Evolutionary conservation across 2,888 invertebrate genomes (phyloP).

Genomic region (Diaperis boleti): DNA sequence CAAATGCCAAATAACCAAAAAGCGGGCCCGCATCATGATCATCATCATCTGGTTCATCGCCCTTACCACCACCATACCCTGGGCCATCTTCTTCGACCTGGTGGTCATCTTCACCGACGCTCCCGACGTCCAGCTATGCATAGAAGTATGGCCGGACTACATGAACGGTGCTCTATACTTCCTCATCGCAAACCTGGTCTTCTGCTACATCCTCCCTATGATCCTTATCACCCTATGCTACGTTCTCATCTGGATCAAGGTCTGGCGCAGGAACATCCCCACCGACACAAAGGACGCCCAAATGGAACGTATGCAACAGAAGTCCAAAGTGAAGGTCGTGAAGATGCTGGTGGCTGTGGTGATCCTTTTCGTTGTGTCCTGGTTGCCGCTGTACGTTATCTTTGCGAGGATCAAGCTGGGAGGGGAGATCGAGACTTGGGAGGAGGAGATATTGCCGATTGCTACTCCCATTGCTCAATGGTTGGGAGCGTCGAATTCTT

Average conservation of each 20-base stretch:
- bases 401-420: slow-evolving; percentile 89
- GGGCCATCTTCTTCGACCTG: slow-evolving; percentile 91
- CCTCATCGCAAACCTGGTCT: slow-evolving; percentile 87
- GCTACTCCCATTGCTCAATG: slow-evolving; percentile 92
- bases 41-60: slow-evolving; percentile 92
- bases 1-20: slow-evolving; percentile 90
- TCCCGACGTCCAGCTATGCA: slow-evolving; percentile 81
- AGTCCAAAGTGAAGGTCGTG: slow-evolving; percentile 93
- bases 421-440: slow-evolving; percentile 80
- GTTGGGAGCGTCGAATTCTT: slow-evolving; percentile 94
- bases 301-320: slow-evolving; percentile 93
- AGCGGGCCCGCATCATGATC: slow-evolving; percentile 88
- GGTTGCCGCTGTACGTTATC: slow-evolving; percentile 92
- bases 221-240: slow-evolving; percentile 92
- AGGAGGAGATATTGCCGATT: slow-evolving; percentile 82
- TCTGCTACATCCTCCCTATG: slow-evolving; percentile 93
- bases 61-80: slow-evolving; percentile 86
- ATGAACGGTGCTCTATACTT: slow-evolving; percentile 88
- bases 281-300: slow-evolving; percentile 92
- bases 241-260: slow-evolving; percentile 89
- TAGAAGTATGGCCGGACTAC: slow-evolving; percentile 89
- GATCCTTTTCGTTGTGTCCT: slow-evolving; percentile 91
- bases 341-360: slow-evolving; percentile 96
- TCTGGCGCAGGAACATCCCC: slow-evolving; percentile 89
- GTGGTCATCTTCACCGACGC: slow-evolving; percentile 80